Conservation (phyloP, 2,888 invertebrate genomes). For the Pantelozetes paolii region DNA sequence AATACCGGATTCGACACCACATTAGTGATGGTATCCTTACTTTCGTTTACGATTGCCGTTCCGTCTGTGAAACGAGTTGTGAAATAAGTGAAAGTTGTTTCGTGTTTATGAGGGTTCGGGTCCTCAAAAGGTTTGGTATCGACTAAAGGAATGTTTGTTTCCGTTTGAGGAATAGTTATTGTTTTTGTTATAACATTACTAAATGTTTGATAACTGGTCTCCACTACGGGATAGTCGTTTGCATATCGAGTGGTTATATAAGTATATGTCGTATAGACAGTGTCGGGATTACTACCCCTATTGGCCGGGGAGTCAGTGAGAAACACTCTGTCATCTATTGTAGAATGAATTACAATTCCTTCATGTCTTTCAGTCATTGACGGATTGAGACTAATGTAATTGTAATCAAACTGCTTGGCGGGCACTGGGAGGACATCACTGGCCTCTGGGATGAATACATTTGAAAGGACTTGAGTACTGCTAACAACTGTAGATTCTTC, state of each 20-base stretch:
- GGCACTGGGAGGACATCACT: slow-evolving; percentile 7
- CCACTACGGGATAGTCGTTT: slow-evolving; percentile 46
- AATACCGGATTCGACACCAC: neutral
- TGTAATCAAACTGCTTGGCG: neutral
- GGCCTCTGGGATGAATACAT: slow-evolving; percentile 17
- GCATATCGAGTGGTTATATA: slow-evolving; percentile 46
- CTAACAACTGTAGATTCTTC: slow-evolving; percentile 39
- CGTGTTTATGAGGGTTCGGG: neutral
- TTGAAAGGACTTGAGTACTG: slow-evolving; percentile 32
- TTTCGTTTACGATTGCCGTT: slow-evolving; percentile 5
- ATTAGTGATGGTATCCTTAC: slow-evolving; percentile 8
- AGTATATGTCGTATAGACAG: slow-evolving; percentile 46
- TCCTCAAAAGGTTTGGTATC: neutral
- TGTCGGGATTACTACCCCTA: slow-evolving; percentile 39
- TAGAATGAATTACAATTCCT: neutral
- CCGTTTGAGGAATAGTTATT: slow-evolving; percentile 22
- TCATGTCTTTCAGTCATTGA: slow-evolving; percentile 29
- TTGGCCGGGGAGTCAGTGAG: neutral
- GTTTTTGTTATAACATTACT: slow-evolving; percentile 44
- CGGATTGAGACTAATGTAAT: neutral
- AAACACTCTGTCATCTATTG: slow-evolving; percentile 5
- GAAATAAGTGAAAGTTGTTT: slow-evolving; percentile 32
- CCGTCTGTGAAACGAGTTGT: slow-evolving; percentile 24
- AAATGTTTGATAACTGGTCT: slow-evolving; percentile 46
- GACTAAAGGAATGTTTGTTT: neutral